phyloP scores from a whole-genome alignment of 1,140 invertebrate genomes.

The Zaprionus inermis region DNA sequence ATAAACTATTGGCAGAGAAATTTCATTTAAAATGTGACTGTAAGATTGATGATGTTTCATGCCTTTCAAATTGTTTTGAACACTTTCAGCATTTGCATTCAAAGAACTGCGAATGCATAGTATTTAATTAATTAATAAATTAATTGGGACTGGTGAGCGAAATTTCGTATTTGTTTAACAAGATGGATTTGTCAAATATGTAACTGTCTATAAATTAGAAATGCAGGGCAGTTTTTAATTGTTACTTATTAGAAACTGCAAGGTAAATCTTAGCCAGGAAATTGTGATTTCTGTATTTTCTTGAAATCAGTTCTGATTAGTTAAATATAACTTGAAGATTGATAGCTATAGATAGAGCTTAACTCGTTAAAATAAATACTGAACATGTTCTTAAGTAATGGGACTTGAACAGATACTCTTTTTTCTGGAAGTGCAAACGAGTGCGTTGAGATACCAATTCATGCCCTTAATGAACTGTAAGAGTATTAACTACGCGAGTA shows the following conservation, averaged over 20 bases:
- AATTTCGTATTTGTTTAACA: not conserved
- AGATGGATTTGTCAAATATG: not conserved
- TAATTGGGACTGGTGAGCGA: not conserved
- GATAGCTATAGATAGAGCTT: not conserved
- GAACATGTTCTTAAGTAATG: too few species aligned
- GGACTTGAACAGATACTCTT: not conserved
- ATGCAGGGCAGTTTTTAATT: not conserved
- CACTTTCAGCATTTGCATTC: not conserved
- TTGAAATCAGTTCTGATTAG: too few species aligned
- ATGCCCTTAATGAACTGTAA: not conserved
- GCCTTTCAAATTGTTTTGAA: not conserved
- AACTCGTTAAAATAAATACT: too few species aligned
- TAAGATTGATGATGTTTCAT: constrained; percentile 34
- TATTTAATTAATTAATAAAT: constrained; percentile 6
- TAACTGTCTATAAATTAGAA: not conserved
- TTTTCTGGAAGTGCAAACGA: not conserved
- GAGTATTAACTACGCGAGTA: not conserved
- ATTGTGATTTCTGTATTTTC: too few species aligned
- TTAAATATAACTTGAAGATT: not conserved
- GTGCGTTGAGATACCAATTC: not conserved
- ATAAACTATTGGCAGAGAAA: constrained; percentile 6
- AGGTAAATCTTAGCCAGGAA: not conserved
- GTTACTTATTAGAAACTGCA: not conserved
- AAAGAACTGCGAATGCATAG: not conserved
- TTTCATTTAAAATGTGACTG: constrained; percentile 29